Base-by-base conservation (phyloP, 2,888 invertebrate genomes). In the Eupithecia abbreviata region DNA sequence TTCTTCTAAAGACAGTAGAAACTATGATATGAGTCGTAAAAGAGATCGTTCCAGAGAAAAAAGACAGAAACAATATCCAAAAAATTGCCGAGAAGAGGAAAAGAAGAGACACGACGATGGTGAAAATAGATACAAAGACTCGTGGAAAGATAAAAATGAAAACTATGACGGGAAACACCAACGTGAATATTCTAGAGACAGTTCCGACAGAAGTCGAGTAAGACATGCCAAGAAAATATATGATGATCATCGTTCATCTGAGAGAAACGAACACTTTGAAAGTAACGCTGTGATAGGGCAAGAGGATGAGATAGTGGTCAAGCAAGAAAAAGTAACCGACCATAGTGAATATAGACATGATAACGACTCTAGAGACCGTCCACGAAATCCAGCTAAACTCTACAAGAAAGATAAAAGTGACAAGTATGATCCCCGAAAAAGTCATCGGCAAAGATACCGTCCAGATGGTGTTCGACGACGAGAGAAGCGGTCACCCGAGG, bases 311-410 rank as follows among this genome's bases (percentile, higher is more conserved):
- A 43, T 66, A 66, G 42, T 30, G 13, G 68, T 73, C 73, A 77
- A 73, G 18, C 71, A 70, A 49, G 78, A 78, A 13, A 69, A 71
- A 69, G 18, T 2, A 66, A 74, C 72, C 41, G 68, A 71, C 0
- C 71, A 68, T 72, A 47, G 45, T 18, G 72, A 73, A 15, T 15
- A 43, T 18, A 45, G 10, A n/a, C n/a, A 43, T 43, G 12, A 68
- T 68, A 9, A 65, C 15, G 45, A 47, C 30, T 55, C 70, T 49
- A 73, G 67, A 65, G 72, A 72, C 47, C 74, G 70, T 9, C 15
- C 65, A 51, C 51, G 43, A 30, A 47, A 49, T 30, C 66, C 49
- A 71, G 55, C 18, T 2, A 65, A 66, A 71, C 42, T 47, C 41
- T 68, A 51, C 4, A 15, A 30, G 1, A 70, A 62, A 15, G 68